A percentile compares a stretch with the other conserved stretches of the same genome.
phyloP scores from a whole-genome alignment of 2,888 invertebrate species.

The Beris chalybata region DNA sequence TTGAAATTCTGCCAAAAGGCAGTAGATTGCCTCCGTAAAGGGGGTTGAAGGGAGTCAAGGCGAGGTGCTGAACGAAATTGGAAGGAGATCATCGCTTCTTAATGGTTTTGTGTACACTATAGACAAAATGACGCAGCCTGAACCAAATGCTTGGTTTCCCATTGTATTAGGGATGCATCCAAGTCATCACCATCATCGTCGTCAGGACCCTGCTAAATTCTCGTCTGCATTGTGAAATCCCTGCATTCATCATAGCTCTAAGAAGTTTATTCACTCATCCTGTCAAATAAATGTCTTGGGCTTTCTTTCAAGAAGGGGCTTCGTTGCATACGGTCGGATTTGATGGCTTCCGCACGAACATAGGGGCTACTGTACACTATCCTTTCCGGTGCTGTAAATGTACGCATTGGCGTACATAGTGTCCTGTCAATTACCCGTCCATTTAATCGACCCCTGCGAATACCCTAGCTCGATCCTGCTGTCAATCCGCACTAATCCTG shows the following conservation, averaged over 20 bases:
- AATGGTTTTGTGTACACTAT: not conserved
- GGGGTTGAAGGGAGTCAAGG: not conserved
- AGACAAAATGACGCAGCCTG: not conserved
- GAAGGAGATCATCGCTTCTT: not conserved
- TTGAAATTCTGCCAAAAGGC: conserved; percentile 12
- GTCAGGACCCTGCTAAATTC: conserved; percentile 20
- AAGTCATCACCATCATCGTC: conserved; percentile 11
- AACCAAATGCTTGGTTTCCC: conserved; percentile 23
- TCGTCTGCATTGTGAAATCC: conserved; percentile 3
- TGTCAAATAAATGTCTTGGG: conserved; percentile 31
- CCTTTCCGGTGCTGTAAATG: too few relatives aligned
- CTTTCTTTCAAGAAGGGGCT: conserved; percentile 6
- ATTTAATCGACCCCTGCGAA: not conserved
- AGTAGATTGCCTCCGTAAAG: not conserved
- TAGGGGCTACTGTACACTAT: too few relatives aligned
- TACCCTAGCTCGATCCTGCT: conserved; percentile 1
- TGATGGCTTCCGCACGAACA: too few relatives aligned
- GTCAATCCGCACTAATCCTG: conserved; percentile 26
- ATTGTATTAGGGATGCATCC: conserved; percentile 24
- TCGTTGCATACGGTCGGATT: too few relatives aligned
- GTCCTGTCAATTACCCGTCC: conserved; percentile 23
- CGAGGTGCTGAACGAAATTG: not conserved
- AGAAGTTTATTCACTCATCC: conserved; percentile 24
- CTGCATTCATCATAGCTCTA: conserved; percentile 27
- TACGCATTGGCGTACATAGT: not conserved